Evolutionary conservation across 1,140 invertebrate genomes (phyloP), one percentile per base, ranked within the genome.

Genomic region (Trialeurodes vaporariorum): DNA sequence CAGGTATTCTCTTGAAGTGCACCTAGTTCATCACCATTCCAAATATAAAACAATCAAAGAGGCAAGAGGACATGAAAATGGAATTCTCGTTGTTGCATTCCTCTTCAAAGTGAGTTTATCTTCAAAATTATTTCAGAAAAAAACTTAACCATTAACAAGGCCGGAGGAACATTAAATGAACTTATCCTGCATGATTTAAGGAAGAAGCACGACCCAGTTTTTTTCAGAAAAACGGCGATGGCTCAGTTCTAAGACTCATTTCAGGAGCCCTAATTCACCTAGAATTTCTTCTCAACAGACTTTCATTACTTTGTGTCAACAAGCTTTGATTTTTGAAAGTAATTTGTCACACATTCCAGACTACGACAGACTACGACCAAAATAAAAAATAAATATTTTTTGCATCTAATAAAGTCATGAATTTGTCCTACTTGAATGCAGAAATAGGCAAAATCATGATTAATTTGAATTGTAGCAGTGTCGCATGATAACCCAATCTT

Each of bases 1-100:
- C 27, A 64, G 63, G 9, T 64, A 23, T 64, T 24, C 63, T n/a
- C 11, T 27, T 2, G 63, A 64, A n/a, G 63, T 27, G 11, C 63
- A 64, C n/a, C 17, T 64, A 12, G 63, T 64, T 64, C 63, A 64
- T 64, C 27, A 64, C 25, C 21, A n/a, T 13, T 24, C 12, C 27
- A 64, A 27, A 26, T 64, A 64, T n/a, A 27, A 27, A 25, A 25
- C 13, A 2, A 25, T 25, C n/a, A 64, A 64, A 27, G 27, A 64
- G 25, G 63, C 63, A 9, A 5, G 34, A 9, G 34, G 34, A 49
- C 5, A 49, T 9, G 34, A 9, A 17, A 17, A 49, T 17, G 34
- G 34, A 49, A 5, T 49, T 9, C 17, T 5, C 34, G 34, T 49
- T 49, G 34, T 49, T 5, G 34, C 34, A 49, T 49, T 49, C 17